These are phyloP conservation scores for Leucosticte australis DNA, from an alignment of 2,113 vertebrate species.

Conservation along the genomic window DNA sequence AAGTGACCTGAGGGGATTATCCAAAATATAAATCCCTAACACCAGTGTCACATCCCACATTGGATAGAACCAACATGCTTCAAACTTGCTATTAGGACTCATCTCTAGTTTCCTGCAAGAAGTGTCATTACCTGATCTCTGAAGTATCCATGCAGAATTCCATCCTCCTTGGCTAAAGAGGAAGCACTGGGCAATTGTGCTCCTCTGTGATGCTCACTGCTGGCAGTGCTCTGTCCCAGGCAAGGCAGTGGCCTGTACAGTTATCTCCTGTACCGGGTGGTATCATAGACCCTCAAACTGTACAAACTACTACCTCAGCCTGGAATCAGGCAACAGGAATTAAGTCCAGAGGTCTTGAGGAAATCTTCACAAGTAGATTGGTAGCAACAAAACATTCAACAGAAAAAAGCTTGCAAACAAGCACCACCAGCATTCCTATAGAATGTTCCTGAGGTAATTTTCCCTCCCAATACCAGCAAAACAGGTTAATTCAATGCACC, in stretches of 20 bases:
- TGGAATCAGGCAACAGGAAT: slow-evolving; percentile 81
- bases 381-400: neutral
- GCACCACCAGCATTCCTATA: neutral
- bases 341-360: slow-evolving; percentile 8
- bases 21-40: neutral
- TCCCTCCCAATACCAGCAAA: neutral
- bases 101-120: neutral
- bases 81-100: neutral
- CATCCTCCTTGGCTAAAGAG: slow-evolving; percentile 30
- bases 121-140: slow-evolving; percentile 62
- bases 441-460: neutral
- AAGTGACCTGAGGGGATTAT: neutral
- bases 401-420: neutral
- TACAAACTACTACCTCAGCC: slow-evolving; percentile 99
- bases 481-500: neutral
- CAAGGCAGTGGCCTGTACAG: slow-evolving; percentile 99
- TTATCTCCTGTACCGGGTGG: slow-evolving; percentile 99
- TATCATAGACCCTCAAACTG: slow-evolving; percentile 99
- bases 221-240: slow-evolving; percentile 86
- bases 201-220: neutral
- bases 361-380: slow-evolving; percentile 55
- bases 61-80: accelerated
- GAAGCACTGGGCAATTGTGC: neutral
- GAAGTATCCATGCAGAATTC: slow-evolving; percentile 11
- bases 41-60: neutral